Evolutionary conservation across 2,888 invertebrate genomes (phyloP).

Genomic region (Spilosoma lubricipeda): DNA sequence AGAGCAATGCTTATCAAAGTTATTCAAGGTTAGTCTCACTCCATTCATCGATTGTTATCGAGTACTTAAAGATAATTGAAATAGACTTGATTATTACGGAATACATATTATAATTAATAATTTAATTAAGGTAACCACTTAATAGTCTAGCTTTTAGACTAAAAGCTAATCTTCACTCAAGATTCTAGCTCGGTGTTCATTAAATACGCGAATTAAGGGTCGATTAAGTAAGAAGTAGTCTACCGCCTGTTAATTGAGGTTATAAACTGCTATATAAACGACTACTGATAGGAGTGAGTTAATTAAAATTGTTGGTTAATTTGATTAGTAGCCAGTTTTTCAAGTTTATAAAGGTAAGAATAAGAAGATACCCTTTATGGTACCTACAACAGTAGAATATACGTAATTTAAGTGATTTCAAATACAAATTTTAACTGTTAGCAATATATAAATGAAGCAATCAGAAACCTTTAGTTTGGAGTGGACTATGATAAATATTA

Average conservation of each 20-base stretch:
- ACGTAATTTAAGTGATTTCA: background rate
- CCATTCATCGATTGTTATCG: background rate
- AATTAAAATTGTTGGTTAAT: constrained; percentile 23
- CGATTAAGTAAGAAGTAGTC: constrained; percentile 33
- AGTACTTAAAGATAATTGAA: background rate
- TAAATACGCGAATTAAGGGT: constrained; percentile 26
- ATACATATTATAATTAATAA: constrained; percentile 32
- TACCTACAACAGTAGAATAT: background rate
- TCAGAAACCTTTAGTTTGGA: too few relatives aligned
- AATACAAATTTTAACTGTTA: background rate
- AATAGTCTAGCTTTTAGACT: constrained; percentile 30
- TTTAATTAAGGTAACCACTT: constrained; percentile 31
- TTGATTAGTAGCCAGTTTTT: background rate
- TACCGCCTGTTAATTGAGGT: constrained; percentile 29
- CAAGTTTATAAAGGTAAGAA: background rate
- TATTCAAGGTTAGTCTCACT: background rate
- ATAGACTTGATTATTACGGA: background rate
- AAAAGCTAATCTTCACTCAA: constrained; percentile 31
- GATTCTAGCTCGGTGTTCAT: constrained; percentile 32
- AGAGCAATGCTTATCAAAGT: background rate
- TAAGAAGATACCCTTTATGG: background rate
- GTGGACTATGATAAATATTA: too few relatives aligned
- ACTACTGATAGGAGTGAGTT: constrained; percentile 29
- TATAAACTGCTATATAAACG: constrained; percentile 35
- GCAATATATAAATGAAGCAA: background rate